Base-by-base conservation (phyloP, 2,113 vertebrate species). In the Calypte anna region DNA sequence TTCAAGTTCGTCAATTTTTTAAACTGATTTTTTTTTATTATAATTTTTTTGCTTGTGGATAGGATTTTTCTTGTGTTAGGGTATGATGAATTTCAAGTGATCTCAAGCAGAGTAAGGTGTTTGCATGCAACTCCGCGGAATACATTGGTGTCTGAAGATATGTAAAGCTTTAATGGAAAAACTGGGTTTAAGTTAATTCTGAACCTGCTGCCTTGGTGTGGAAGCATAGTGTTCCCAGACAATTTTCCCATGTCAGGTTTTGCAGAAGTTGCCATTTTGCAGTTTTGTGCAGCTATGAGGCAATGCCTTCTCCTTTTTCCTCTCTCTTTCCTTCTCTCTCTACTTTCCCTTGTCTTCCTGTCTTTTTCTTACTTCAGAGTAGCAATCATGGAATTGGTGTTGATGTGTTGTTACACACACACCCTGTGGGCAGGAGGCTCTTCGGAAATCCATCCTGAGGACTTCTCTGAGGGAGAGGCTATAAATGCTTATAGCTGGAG, bases 291-390 rank as follows among this genome's bases (percentile, higher is more conserved):
- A 36, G 12, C n/a, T 33, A 13, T 5, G n/a, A 92, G 27, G 67
- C 18, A 76, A 76, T 30, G 12, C 20, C 33, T 64, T 62, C 73
- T 88, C n/a, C 23, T 30, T 82, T 82, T 68, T 53, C 51, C 51
- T 77, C 28, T 38, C 8, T 38, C 11, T 55, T 53, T 44, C 6
- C 23, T 22, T 8, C 22, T 9, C 18, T 23, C 10, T 7, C 27
- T 2, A 0, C 48, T 70, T 44, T 7, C 25, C 21, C 11, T 19
- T 0, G 0, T 73, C 67, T 78, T 33, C 59, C 50, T 51, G 13
- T 77, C 25, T 78, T 74, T 77, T 48, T 70, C 20, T 75, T 63
- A 22, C 30, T 70, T 55, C 17, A 28, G 59, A 74, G 22, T 6
- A 27, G n/a, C 9, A 68, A 19, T 27, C 23, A 5, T 76, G 38